Evolutionary conservation across 1,140 invertebrate genomes (phyloP).

Genomic region (Ostrea edulis): DNA sequence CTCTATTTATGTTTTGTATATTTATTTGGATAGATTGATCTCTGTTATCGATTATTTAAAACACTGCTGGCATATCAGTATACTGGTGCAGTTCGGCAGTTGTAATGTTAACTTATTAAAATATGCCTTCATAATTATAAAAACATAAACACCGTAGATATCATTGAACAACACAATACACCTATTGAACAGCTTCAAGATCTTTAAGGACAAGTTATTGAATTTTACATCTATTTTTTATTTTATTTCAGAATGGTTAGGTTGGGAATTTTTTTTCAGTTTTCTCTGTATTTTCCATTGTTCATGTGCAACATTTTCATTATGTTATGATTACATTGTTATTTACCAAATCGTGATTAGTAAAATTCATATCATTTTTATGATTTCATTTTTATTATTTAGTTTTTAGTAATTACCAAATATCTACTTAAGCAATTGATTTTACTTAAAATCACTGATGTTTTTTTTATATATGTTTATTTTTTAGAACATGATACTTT

Average conservation of each 20-base stretch:
- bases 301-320: neutral
- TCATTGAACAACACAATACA: too few species aligned
- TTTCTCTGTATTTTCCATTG: neutral
- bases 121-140: too few species aligned
- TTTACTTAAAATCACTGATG: neutral
- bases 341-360: neutral
- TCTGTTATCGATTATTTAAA: too few species aligned
- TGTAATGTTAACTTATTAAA: too few species aligned
- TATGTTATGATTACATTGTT: neutral
- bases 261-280: neutral
- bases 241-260: conserved; percentile 1
- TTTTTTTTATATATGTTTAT: neutral
- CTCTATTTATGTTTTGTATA: too few species aligned
- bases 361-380: conserved; percentile 36
- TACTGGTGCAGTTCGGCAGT: too few species aligned
- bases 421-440: neutral
- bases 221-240: neutral
- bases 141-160: too few species aligned
- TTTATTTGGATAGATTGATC: too few species aligned
- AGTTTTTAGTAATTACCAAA: neutral
- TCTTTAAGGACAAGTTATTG: too few species aligned
- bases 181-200: too few species aligned
- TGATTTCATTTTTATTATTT: neutral
- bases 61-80: too few species aligned
- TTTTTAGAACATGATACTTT: neutral